Evolutionary conservation across 2,797 vertebrate species (phyloP).

Genomic region (Hafferia zeledoni): DNA sequence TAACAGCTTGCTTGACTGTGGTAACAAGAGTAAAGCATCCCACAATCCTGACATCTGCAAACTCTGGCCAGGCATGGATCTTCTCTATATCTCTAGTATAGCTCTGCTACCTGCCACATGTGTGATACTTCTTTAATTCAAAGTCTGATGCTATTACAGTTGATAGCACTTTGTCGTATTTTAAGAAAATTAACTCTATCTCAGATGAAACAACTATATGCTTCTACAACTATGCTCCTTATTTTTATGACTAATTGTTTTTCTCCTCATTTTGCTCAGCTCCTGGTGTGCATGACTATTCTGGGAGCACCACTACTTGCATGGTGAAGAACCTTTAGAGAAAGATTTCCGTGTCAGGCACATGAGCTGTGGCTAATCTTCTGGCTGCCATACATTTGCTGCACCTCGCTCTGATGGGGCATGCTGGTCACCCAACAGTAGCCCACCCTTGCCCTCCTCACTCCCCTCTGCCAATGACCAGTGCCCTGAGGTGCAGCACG

Average conservation of each 20-base stretch:
- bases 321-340: neutral
- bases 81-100: neutral
- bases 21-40: constrained; percentile 25
- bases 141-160: neutral
- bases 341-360: neutral
- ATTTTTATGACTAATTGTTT: neutral
- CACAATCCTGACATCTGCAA: neutral
- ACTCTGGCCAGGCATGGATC: neutral
- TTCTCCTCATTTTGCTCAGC: neutral
- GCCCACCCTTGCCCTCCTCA: neutral
- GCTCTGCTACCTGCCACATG: rapidly evolving
- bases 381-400: neutral
- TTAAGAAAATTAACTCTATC: neutral
- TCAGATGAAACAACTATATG: neutral
- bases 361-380: neutral
- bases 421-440: rapidly evolving
- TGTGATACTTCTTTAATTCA: neutral
- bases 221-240: neutral
- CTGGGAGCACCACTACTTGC: neutral
- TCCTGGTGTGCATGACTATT: neutral
- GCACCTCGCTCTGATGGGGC: rapidly evolving
- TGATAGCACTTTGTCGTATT: neutral
- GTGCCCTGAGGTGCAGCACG: neutral
- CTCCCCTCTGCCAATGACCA: neutral
- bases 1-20: constrained; percentile 33